phyloP scores from a whole-genome alignment of 2,888 invertebrate genomes.

The Hypercompe scribonia region DNA sequence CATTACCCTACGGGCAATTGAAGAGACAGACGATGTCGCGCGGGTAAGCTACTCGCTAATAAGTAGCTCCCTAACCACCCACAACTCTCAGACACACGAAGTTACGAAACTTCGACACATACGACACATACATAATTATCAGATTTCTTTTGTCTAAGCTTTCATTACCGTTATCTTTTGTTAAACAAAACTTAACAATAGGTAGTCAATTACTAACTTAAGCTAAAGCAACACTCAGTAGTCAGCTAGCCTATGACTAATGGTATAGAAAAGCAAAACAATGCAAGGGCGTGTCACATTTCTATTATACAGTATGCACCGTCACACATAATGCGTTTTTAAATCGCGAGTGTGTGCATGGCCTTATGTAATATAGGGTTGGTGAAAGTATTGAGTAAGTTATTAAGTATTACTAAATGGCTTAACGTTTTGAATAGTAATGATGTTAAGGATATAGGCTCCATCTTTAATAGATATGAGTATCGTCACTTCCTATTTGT shows the following conservation, averaged over 20 bases:
- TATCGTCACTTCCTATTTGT: background rate
- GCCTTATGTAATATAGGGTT: constrained; percentile 56
- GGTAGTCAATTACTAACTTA: constrained; percentile 12
- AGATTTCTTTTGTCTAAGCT: constrained; percentile 19
- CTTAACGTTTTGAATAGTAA: constrained; percentile 15
- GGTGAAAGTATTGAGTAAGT: constrained; percentile 38
- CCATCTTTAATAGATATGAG: background rate
- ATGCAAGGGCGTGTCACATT: constrained; percentile 53
- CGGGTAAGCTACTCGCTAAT: too few relatives aligned
- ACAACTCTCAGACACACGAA: background rate
- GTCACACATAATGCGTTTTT: constrained; percentile 49
- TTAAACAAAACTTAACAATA: constrained; percentile 12
- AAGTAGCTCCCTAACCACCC: background rate
- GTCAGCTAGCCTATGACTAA: constrained; percentile 40
- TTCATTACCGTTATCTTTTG: constrained; percentile 31
- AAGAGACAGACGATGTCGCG: too few relatives aligned
- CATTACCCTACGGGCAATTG: too few relatives aligned
- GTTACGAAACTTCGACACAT: background rate
- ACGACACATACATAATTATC: background rate
- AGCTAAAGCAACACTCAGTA: constrained; percentile 9
- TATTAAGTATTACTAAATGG: constrained; percentile 10
- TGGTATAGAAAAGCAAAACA: constrained; percentile 50
- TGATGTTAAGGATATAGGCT: constrained; percentile 5
- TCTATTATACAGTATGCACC: constrained; percentile 50
- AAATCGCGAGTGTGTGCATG: constrained; percentile 42